Evolutionary conservation across 2,113 vertebrate genomes (phyloP).

Genomic region (Arvicanthis niloticus): DNA sequence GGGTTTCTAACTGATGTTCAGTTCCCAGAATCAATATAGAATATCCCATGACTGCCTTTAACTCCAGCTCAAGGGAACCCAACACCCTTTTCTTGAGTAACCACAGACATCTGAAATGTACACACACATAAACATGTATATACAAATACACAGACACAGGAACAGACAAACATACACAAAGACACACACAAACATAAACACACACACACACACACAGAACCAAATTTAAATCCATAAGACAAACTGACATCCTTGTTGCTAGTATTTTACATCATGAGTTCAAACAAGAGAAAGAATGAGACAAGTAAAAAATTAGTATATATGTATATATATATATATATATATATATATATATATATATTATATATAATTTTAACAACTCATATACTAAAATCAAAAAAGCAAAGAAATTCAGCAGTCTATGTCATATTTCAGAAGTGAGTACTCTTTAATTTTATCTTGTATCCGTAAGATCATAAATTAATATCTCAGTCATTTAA

Average conservation of each 20-base stretch:
- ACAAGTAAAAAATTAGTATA: neutral
- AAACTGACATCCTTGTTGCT: neutral
- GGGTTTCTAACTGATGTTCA: neutral
- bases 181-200: fast-evolving
- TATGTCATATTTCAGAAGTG: neutral
- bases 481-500: neutral
- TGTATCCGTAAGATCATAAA: neutral
- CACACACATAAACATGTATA: neutral
- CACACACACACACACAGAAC: neutral
- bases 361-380: neutral
- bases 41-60: neutral
- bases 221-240: neutral
- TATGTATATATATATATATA: neutral
- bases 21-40: neutral
- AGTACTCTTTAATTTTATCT: neutral
- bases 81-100: too few relatives aligned
- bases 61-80: neutral
- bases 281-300: neutral
- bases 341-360: too few relatives aligned
- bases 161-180: fast-evolving
- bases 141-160: neutral
- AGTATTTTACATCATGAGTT: neutral
- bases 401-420: neutral
- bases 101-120: neutral
- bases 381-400: neutral